A percentile compares a stretch with the other conserved stretches of the same genome.
Conservation (phyloP, 1,140 invertebrate genomes). For the Carcinoscorpius rotundicauda region DNA sequence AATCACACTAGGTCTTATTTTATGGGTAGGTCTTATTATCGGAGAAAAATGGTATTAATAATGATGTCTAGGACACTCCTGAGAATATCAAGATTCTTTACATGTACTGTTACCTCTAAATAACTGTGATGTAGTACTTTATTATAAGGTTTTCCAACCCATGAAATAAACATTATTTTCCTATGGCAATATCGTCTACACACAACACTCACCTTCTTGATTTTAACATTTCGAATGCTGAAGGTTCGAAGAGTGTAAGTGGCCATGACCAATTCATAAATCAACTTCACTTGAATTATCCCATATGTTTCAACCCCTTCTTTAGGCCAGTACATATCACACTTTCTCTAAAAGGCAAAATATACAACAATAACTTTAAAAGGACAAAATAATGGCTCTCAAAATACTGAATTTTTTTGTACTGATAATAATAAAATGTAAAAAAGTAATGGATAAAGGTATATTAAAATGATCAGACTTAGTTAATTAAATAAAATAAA, state of each 20-base stretch:
- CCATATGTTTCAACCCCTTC: conserved; percentile 83
- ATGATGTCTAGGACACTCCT: too few relatives aligned
- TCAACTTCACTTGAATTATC: conserved; percentile 74
- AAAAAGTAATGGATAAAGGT: not conserved
- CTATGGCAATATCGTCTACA: too few relatives aligned
- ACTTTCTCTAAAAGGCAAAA: conserved; percentile 59
- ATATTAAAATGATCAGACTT: not conserved
- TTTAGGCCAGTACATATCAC: conserved; percentile 97
- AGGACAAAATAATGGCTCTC: too few relatives aligned
- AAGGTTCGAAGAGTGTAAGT: conserved; percentile 85
- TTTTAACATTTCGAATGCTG: conserved; percentile 63
- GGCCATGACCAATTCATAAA: conserved; percentile 83
- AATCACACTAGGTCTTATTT: too few relatives aligned
- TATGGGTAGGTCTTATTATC: too few relatives aligned
- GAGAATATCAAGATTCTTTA: too few relatives aligned
- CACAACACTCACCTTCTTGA: conserved; percentile 37
- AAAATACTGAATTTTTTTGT: too few relatives aligned
- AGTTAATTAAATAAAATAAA: not conserved
- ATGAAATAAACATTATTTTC: too few relatives aligned
- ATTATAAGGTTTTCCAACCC: too few relatives aligned
- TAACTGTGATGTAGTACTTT: too few relatives aligned
- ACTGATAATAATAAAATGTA: not conserved
- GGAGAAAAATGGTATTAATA: too few relatives aligned
- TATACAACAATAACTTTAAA: not conserved
- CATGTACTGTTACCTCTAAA: too few relatives aligned